Evolutionary conservation across 2,797 vertebrate species (phyloP).

Genomic region (Chloroceryle inda): DNA sequence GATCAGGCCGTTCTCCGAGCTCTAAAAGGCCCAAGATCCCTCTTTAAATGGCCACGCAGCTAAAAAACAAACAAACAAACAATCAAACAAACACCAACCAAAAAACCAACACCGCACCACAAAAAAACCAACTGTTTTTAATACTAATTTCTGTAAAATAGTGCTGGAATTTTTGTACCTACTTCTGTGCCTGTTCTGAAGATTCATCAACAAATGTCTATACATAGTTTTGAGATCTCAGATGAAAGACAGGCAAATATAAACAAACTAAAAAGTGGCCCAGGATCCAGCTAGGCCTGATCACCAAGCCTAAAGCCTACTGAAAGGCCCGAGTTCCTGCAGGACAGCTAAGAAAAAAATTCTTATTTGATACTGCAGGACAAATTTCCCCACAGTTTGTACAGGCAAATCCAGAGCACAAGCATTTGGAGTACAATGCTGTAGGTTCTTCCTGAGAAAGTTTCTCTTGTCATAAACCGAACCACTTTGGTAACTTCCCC

Average conservation of each 20-base stretch:
- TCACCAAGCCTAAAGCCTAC: background rate
- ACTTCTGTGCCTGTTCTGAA: background rate
- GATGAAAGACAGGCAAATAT: background rate
- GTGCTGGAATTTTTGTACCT: background rate
- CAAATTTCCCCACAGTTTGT: background rate
- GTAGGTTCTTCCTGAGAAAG: background rate
- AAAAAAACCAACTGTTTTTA: background rate
- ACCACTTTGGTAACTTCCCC: background rate
- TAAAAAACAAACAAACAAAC: background rate
- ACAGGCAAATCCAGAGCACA: background rate
- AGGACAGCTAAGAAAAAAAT: background rate
- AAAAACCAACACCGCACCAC: too few relatives aligned
- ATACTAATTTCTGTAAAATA: background rate
- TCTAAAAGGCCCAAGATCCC: background rate
- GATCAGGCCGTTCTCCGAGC: background rate
- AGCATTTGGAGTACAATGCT: background rate
- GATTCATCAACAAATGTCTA: background rate
- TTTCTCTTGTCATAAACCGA: background rate
- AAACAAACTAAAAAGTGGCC: background rate
- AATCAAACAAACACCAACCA: too few relatives aligned
- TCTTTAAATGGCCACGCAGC: background rate
- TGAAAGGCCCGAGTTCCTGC: background rate
- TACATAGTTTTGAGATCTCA: background rate
- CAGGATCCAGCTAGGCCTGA: background rate
- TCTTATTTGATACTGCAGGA: background rate